Evolutionary conservation across 2,113 vertebrate genomes (phyloP).

Genomic region (Callospermophilus lateralis): DNA sequence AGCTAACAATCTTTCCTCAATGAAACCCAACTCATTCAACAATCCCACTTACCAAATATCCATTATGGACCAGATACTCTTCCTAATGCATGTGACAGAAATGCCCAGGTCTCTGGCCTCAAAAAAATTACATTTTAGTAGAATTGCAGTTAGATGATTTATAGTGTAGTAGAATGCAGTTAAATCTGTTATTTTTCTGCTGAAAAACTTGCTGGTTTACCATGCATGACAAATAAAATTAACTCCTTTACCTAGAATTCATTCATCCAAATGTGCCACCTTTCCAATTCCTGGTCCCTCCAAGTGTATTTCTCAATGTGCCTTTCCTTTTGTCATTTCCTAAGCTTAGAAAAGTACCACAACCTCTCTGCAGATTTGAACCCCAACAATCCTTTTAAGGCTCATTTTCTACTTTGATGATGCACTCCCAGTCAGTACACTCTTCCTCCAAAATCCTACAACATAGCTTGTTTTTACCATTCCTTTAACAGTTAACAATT

Average conservation of each 20-base stretch:
- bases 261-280: neutral
- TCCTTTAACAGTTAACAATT: neutral
- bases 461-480: neutral
- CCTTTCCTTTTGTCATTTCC: conserved; percentile 1
- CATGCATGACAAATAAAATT: conserved; percentile 25
- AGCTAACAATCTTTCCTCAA: neutral
- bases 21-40: neutral
- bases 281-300: neutral
- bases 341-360: conserved; percentile 17
- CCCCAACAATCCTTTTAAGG: conserved; percentile 30
- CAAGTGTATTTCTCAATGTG: neutral
- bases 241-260: neutral
- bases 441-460: conserved; percentile 13
- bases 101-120: neutral
- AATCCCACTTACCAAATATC: conserved; percentile 37
- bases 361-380: neutral
- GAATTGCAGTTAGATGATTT: neutral
- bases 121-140: neutral
- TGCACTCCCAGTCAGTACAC: neutral
- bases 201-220: conserved; percentile 14
- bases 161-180: neutral
- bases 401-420: neutral
- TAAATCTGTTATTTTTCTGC: neutral
- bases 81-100: neutral
- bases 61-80: neutral